Base-by-base conservation (phyloP, 2,797 vertebrate genomes). In the Pseudochaenichthys georgianus region DNA sequence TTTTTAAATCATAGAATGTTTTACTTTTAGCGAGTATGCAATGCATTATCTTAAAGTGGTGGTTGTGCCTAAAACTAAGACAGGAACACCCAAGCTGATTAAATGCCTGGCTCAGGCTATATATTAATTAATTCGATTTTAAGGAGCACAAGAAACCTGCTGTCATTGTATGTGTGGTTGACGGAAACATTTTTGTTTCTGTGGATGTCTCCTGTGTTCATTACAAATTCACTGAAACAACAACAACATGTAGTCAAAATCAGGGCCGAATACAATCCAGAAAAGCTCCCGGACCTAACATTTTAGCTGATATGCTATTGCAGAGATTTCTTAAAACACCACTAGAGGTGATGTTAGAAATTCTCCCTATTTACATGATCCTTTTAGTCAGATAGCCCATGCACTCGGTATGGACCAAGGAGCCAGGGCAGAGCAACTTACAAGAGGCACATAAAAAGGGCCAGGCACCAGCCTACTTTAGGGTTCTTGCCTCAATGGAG, bases 391-490 rank as follows among this genome's bases (percentile, higher is more conserved):
- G 57, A 81, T 43, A 52, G 54, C 15, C 41, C 19, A 15, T 9
- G 34, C 54, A 9, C 53, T 50, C 41, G 11, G 42, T 54, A 70
- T 54, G 52, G 41, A 78, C 66, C 57, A 80, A 81, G 68, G 54
- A 76, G 58, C 34, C 28, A 4, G 47, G 71, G 67, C 68, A 78
- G 68, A 77, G 48, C 54, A 67, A 73, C 46, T 69, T 78, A 69
- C 47, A 80, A 73, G 51, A 77, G 50, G 38, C 64, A 82, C 54
- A 82, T 74, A 69, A 83, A 63, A 23, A 70, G 58, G 73, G 50
- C 46, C 63, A 63, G 74, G 58, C 62, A 72, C 61, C 52, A 77
- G 47, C 61, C 55, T 62, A 68, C 73, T 71, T 78, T 52, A 61
- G 61, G 52, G 65, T 68, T 74, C 50, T 66, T 55, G 48, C 60